A percentile compares a stretch with the other conserved stretches of the same genome.
These are phyloP conservation scores for Eledone cirrhosa DNA, from an alignment of 2,888 invertebrate genomes.

Conservation along the genomic window DNA sequence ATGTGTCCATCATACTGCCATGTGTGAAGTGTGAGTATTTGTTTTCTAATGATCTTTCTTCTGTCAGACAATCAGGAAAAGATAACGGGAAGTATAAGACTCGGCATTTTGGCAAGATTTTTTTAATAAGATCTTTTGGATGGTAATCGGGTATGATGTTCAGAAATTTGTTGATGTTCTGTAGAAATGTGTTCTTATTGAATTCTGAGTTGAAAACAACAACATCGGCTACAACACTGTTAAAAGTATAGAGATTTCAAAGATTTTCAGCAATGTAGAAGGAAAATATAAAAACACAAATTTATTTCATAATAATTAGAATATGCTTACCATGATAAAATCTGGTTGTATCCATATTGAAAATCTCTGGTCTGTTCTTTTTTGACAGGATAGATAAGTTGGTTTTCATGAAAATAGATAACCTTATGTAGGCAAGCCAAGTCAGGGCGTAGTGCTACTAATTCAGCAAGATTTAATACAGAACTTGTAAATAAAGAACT, in stretches of 20 bases:
- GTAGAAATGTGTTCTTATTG: constrained; percentile 76
- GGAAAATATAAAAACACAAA: background rate
- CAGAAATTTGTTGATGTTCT: constrained; percentile 72
- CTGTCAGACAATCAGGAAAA: constrained; percentile 33
- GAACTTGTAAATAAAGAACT: constrained; percentile 76
- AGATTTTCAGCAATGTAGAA: background rate
- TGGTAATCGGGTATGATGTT: constrained; percentile 75
- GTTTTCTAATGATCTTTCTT: background rate
- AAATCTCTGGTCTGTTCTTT: constrained; percentile 76
- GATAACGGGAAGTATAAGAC: constrained; percentile 75
- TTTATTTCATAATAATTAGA: too few species aligned
- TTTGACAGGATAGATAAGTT: constrained; percentile 77
- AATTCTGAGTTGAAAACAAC: constrained; percentile 78
- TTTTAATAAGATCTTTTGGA: constrained; percentile 71
- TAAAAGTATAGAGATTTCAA: constrained; percentile 34
- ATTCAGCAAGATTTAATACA: constrained; percentile 77
- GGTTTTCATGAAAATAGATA: constrained; percentile 82
- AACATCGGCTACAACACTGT: constrained; percentile 75
- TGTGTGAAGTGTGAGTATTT: background rate
- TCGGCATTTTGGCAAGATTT: constrained; percentile 72
- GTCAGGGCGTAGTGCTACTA: constrained; percentile 76
- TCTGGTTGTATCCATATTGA: constrained; percentile 81
- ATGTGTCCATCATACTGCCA: constrained; percentile 4
- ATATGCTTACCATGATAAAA: constrained; percentile 73
- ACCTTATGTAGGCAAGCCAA: constrained; percentile 73